Percentiles rank a stretch among this genome's conserved stretches.
Conservation (phyloP, 2,113 vertebrate species). For the Fregata magnificens region DNA sequence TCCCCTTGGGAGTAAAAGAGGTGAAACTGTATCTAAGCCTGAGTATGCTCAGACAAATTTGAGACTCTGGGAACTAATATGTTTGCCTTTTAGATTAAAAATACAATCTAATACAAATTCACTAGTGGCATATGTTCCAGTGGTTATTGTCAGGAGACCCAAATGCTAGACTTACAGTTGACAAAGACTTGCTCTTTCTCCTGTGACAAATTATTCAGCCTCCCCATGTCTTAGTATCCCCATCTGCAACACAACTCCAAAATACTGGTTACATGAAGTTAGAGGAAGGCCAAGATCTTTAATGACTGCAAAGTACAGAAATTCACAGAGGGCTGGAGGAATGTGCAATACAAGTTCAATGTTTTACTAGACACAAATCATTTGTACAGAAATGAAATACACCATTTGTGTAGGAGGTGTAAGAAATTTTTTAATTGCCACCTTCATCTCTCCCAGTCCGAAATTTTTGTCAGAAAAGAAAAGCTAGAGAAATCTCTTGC, state of each 20-base stretch:
- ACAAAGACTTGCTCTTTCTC: not conserved
- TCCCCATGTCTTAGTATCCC: not conserved
- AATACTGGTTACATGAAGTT: not conserved
- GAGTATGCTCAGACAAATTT: not conserved
- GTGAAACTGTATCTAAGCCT: not conserved
- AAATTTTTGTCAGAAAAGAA: not conserved
- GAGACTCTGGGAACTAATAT: not conserved
- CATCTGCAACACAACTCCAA: not conserved
- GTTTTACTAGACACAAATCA: not conserved
- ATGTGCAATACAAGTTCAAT: not conserved
- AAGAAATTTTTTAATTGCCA: not conserved
- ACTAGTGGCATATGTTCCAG: not conserved
- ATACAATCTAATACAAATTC: not conserved
- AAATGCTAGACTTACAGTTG: not conserved
- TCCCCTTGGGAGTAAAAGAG: not conserved
- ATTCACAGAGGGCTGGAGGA: not conserved
- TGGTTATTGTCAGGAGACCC: not conserved
- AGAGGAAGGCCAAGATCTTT: not conserved
- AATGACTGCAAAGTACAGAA: not conserved
- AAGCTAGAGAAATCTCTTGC: not conserved
- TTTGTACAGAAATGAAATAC: not conserved
- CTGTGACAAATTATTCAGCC: not conserved
- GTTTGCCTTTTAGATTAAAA: not conserved
- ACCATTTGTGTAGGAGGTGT: not conserved
- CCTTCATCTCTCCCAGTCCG: not conserved